Evolutionary conservation across 1,140 invertebrate species (phyloP).

Genomic region (Bombus consobrinus): DNA sequence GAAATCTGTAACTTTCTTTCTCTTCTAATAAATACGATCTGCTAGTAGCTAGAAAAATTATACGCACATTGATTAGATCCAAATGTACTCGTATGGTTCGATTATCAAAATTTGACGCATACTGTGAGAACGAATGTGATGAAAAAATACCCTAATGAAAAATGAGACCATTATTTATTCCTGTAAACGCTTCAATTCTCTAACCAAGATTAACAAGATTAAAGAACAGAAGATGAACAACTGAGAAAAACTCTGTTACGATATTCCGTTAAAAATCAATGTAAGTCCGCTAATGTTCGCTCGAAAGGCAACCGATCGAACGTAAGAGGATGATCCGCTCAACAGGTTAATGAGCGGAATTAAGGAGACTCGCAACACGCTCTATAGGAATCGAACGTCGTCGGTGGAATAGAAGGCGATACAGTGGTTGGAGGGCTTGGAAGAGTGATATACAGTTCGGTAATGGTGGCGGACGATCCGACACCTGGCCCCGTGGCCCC

Average conservation of each 20-base stretch:
- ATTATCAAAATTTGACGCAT: too few species aligned
- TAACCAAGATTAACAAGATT: too few species aligned
- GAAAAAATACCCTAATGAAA: too few species aligned
- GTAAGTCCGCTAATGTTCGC: rapidly evolving
- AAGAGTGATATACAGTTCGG: slow-evolving; percentile 78
- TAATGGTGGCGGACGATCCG: slow-evolving; percentile 74
- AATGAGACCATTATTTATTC: too few species aligned
- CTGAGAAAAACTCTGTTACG: too few species aligned
- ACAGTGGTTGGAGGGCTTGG: slow-evolving; percentile 68
- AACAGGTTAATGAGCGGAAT: slow-evolving; percentile 57
- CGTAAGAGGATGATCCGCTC: not conserved
- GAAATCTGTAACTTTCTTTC: too few species aligned
- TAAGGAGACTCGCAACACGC: slow-evolving; percentile 24
- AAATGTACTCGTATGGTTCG: too few species aligned
- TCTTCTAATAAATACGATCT: too few species aligned
- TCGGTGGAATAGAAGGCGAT: slow-evolving; percentile 42
- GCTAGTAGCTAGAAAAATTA: too few species aligned
- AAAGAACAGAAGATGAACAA: not conserved
- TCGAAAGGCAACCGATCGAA: not conserved
- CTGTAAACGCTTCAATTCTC: too few species aligned
- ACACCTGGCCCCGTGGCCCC: slow-evolving; percentile 74
- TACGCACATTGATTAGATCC: too few species aligned
- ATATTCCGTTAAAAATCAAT: not conserved
- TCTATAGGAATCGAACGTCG: not conserved
- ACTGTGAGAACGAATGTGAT: too few species aligned